Evolutionary conservation across 2,888 invertebrate species (phyloP), one percentile per base, ranked within the genome.

Genomic region (Orthonevra nobilis): DNA sequence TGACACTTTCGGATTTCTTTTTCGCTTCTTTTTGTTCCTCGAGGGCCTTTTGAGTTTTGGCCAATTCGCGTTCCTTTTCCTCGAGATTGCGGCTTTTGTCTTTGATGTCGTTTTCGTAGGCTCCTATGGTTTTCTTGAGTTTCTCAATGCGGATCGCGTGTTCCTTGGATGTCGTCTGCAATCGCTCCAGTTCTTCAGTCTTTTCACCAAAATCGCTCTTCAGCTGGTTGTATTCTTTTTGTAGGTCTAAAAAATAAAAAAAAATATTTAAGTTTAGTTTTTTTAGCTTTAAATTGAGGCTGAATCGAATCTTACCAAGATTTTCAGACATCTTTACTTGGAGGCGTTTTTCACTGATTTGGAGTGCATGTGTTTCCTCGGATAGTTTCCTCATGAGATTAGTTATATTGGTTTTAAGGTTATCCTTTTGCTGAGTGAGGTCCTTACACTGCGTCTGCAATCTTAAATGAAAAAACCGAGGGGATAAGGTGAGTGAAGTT

Each of bases 1-100:
- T 85, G 3, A 88, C 82, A 73, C 86, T 88, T 50, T 88, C 88
- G 0, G 85, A 85, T 58, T 87, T 88, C 63, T 85, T 85, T 61
- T 87, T 85, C 0, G 85, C 85, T 44, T 88, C 87, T 1, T 84
- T 85, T 66, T 87, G 86, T 68, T 88, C 88, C 10, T 88, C 87
- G 12, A 87, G 84, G 0, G 83, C 77, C 54, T 87, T 88, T 9
- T 84, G 84, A 0, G 86, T 85, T 81, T 87, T 88, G 12, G 81
- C 64, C 72, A 87, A 77, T 15, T 88, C 88, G 0, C 85, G 84
- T 44, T 85, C 87, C 26, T 85, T 86, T 46, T 87, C 86, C 54
- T 87, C 87, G n/a, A 87, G 84, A 3, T 69, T 75, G 40, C 85
- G 85, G 32, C 83, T 46, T 56, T 88, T 87, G 40, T 88, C 87